A percentile compares a stretch with the other conserved stretches of the same genome.
Evolutionary conservation across 2,113 vertebrate species (phyloP).

Genomic region (Zosterops lateralis): DNA sequence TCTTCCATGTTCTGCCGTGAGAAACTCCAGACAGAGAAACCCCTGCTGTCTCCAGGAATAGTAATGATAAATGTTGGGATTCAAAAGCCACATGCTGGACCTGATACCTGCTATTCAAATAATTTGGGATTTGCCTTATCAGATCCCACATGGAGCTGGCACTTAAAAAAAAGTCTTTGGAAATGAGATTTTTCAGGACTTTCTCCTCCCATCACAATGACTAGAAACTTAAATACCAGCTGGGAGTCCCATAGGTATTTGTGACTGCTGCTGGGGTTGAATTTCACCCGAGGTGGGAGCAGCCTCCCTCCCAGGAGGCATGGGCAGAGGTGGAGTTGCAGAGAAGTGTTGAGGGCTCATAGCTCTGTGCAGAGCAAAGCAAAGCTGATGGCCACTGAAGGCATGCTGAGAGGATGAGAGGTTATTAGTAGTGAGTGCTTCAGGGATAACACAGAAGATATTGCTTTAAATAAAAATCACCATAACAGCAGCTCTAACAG

Average conservation of each 20-base stretch:
- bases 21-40: neutral
- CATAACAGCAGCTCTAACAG: neutral
- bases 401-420: neutral
- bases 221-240: neutral
- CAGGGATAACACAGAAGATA: neutral
- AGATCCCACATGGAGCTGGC: neutral
- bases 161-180: neutral
- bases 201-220: neutral
- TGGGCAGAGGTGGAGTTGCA: neutral
- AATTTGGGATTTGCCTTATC: neutral
- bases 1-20: rapidly evolving
- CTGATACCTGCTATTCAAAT: neutral
- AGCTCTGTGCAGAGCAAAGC: neutral
- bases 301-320: rapidly evolving
- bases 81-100: neutral
- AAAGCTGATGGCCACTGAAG: neutral
- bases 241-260: neutral
- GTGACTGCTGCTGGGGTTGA: neutral
- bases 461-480: slow-evolving; percentile 44
- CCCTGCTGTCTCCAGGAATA: neutral
- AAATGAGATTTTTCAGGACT: neutral
- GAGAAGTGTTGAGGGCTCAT: rapidly evolving
- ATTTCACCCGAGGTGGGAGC: rapidly evolving
- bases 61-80: neutral
- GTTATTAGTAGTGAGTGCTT: neutral